These are phyloP conservation scores for Zosterops hypoxanthus DNA, from an alignment of 2,113 vertebrate species.

Conservation along the genomic window DNA sequence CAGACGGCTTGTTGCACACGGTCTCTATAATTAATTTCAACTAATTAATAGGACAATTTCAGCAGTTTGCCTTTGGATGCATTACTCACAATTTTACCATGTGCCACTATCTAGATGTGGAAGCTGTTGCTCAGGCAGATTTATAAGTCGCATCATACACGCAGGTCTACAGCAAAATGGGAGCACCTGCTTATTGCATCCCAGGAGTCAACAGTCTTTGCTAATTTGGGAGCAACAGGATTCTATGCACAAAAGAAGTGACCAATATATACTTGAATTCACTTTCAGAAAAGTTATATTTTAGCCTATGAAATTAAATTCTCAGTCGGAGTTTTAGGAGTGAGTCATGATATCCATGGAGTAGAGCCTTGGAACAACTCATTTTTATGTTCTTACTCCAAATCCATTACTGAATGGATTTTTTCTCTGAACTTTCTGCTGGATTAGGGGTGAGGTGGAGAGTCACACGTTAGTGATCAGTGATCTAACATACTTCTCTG, in stretches of 20 bases:
- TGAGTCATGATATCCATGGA: background rate
- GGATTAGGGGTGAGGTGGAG: background rate
- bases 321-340: background rate
- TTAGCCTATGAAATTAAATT: background rate
- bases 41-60: slow-evolving; percentile 8
- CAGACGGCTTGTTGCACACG: background rate
- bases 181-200: background rate
- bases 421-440: background rate
- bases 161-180: background rate
- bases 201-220: background rate
- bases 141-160: background rate
- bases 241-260: background rate
- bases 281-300: background rate
- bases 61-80: background rate
- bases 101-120: background rate
- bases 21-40: background rate
- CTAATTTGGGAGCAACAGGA: background rate
- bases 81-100: background rate
- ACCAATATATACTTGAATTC: background rate
- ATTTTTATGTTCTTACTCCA: background rate
- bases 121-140: background rate
- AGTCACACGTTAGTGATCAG: background rate
- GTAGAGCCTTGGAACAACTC: background rate
- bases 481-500: background rate
- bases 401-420: background rate